These are phyloP conservation scores for Hippocampus zosterae DNA, from an alignment of 2,113 vertebrate genomes.

Conservation along the genomic window DNA sequence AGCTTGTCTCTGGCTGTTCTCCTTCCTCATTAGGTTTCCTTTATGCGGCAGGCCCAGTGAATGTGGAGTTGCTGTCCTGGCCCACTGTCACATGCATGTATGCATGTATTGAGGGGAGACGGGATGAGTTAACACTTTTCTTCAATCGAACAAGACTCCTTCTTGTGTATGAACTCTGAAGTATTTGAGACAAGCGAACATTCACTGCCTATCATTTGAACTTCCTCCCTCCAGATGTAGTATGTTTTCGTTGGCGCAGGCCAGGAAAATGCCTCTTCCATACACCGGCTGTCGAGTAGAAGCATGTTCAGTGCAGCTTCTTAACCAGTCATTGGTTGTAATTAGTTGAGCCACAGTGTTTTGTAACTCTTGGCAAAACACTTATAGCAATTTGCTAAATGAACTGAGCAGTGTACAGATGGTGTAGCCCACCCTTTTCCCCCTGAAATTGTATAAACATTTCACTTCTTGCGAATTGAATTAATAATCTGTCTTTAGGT, in stretches of 20 bases:
- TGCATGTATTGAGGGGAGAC: slow-evolving; percentile 13
- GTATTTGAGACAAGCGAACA: slow-evolving; percentile 32
- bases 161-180: slow-evolving; percentile 52
- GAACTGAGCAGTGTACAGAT: background rate
- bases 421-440: background rate
- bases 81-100: slow-evolving; percentile 1
- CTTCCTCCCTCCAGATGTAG: slow-evolving; percentile 58
- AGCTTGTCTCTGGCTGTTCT: slow-evolving; percentile 25
- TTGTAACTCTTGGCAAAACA: slow-evolving; percentile 3
- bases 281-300: slow-evolving; percentile 17
- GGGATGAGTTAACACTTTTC: slow-evolving; percentile 34
- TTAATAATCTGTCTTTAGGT: background rate
- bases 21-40: slow-evolving; percentile 40
- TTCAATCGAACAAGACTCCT: slow-evolving; percentile 29
- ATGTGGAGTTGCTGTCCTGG: slow-evolving; percentile 37
- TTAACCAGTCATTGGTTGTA: slow-evolving; percentile 3
- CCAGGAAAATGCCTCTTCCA: slow-evolving; percentile 9
- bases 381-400: background rate
- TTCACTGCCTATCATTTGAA: background rate
- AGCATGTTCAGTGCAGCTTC: background rate
- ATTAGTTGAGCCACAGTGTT: slow-evolving; percentile 8
- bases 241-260: slow-evolving; percentile 58
- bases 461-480: background rate
- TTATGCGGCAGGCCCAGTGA: slow-evolving; percentile 17
- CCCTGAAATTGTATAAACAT: background rate